Conservation (phyloP, 2,113 vertebrate species). For the Lampris incognitus region DNA sequence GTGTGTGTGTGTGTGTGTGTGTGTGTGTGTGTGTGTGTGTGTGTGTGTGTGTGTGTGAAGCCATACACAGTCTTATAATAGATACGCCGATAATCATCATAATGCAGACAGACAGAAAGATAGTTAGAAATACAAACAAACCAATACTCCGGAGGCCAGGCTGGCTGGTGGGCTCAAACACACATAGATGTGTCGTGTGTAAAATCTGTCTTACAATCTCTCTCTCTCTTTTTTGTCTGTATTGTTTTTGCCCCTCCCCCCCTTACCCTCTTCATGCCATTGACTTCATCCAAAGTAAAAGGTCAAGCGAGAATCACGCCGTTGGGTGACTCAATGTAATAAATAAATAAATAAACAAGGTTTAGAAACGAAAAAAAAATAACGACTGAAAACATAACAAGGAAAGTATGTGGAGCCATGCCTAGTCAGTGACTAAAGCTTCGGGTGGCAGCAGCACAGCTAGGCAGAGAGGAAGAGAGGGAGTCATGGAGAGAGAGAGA, state of each 20-base stretch:
- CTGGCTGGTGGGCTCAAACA: background rate
- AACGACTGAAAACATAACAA: constrained; percentile 56
- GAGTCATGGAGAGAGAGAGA: constrained; percentile 8
- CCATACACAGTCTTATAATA: background rate
- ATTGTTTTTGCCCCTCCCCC: background rate
- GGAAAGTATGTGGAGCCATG: constrained; percentile 74
- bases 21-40: background rate
- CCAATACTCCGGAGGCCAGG: background rate
- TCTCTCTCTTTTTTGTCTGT: background rate
- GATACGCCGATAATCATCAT: background rate
- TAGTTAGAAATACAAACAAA: background rate
- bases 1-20: background rate
- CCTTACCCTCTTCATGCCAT: constrained; percentile 26
- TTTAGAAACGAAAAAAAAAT: constrained; percentile 36
- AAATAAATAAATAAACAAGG: constrained; percentile 63
- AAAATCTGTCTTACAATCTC: background rate
- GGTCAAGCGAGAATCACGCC: constrained; percentile 57
- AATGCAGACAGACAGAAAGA: constrained; percentile 7
- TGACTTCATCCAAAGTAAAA: constrained; percentile 51
- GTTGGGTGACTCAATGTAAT: constrained; percentile 68
- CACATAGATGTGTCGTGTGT: background rate
- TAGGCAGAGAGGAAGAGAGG: background rate
- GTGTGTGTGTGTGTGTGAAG: background rate
- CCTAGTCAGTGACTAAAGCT: constrained; percentile 72
- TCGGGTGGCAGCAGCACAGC: constrained; percentile 38